These are phyloP conservation scores for Melieria crassipennis DNA, from an alignment of 2,888 invertebrate genomes.

Conservation along the genomic window DNA sequence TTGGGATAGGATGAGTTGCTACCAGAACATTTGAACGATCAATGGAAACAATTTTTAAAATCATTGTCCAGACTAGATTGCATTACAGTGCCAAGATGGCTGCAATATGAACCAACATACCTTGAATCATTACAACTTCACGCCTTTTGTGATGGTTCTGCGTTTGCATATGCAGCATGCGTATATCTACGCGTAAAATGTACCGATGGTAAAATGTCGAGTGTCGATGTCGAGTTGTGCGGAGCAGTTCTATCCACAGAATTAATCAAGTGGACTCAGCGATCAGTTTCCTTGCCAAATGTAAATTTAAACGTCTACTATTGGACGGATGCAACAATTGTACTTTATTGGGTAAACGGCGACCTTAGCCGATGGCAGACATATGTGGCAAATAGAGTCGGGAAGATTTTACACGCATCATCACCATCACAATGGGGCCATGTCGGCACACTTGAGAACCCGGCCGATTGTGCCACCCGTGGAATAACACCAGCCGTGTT, in stretches of 20 bases:
- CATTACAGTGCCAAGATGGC: conserved; percentile 14
- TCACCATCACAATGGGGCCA: neutral
- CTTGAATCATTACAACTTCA: neutral
- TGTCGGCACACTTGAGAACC: neutral
- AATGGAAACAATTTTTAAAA: neutral
- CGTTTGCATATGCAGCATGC: neutral
- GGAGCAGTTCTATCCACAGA: conserved; percentile 6
- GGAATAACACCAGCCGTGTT: conserved; percentile 4
- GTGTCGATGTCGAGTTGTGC: too few species aligned
- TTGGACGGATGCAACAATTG: neutral
- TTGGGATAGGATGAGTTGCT: conserved; percentile 5
- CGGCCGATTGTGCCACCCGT: conserved; percentile 4
- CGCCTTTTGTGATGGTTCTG: too few species aligned
- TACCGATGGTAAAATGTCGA: neutral
- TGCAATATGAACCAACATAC: conserved; percentile 5
- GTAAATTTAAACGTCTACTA: neutral
- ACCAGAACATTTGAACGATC: neutral
- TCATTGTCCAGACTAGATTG: neutral
- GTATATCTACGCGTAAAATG: neutral
- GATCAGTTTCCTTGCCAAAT: neutral
- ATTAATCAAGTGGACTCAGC: conserved; percentile 1
- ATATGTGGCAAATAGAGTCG: conserved; percentile 7
- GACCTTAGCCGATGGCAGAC: neutral
- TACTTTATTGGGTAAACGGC: conserved; percentile 4
- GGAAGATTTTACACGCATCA: neutral